phyloP scores from a whole-genome alignment of 2,888 invertebrate species.

The Tupiocoris notatus region DNA sequence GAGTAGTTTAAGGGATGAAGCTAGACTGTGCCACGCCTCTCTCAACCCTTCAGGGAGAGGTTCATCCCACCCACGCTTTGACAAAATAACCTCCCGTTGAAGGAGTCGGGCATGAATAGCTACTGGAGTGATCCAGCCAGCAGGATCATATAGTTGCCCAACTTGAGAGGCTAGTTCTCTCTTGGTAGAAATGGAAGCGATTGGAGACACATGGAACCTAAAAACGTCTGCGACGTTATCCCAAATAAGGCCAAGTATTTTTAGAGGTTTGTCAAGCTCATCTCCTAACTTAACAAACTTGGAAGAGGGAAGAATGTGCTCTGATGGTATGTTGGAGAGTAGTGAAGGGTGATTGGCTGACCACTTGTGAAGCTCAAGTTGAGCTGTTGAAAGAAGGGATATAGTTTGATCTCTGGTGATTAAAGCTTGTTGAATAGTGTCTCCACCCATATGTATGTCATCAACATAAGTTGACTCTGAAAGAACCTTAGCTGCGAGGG shows the following conservation, averaged over 20 bases:
- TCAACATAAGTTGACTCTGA: conserved; percentile 10
- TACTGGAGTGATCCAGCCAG: conserved; percentile 4
- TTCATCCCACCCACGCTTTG: conserved; percentile 9
- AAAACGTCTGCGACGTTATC: neutral
- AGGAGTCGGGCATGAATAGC: conserved; percentile 1
- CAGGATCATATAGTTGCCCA: conserved; percentile 18
- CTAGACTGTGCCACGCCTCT: neutral
- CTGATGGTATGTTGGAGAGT: neutral
- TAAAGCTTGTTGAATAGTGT: neutral
- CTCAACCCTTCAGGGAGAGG: no score
- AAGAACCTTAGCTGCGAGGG: neutral
- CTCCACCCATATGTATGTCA: neutral
- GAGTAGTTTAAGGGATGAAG: neutral
- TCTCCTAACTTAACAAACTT: neutral
- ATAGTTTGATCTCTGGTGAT: neutral
- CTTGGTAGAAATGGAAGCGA: neutral
- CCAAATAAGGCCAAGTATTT: conserved; percentile 26
- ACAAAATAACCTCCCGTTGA: neutral
- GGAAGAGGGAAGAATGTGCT: neutral
- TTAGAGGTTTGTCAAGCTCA: neutral
- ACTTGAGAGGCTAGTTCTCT: conserved; percentile 16
- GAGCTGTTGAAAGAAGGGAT: neutral
- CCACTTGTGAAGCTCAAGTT: conserved; percentile 13
- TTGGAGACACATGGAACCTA: neutral
- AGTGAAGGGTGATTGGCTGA: neutral